Base-by-base conservation (phyloP, 2,113 vertebrate genomes). In the Corydoras maculifer region DNA sequence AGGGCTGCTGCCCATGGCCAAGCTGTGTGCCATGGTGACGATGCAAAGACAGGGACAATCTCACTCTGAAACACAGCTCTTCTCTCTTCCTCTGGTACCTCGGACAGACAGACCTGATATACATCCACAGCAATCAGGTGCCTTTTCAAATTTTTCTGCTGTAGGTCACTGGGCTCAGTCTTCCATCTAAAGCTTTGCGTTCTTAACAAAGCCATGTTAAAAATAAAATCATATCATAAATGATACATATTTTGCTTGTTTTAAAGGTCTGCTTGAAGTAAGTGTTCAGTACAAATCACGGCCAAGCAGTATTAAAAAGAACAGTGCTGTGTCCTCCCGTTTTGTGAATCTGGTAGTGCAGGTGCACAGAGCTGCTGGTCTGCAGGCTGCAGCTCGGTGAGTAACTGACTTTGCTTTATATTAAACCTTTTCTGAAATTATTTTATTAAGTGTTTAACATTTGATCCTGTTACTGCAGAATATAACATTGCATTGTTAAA, bases 321-420 rank as follows among this genome's bases (percentile, higher is more conserved):
- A 79, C 18, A 86, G 87, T 75, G 68, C 80, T 61, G 64, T 87
- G 53, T 82, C 90, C 13, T 82, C 91, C 69, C 88, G 74, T 13
- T 50, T 84, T 14, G 88, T 95, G 48, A 91, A 85, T 1, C 83
- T 99, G 31, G 88, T 89, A 3, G 81, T 98, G 5, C 86, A 90
- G 13, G 87, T 98, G 62, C 92, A 93, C 77, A 85, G 92, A 88
- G 97, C 92, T 29, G 88, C 92, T 61, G 95, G 97, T 69, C 86
- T 99, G 75, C 92, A 96, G 82, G 93, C 95, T 18, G 93, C 95
- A 63, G 93, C 92, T 51, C 93, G 91, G 97, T 99, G 31, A 70
- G 75, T 72, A 12, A 89, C 54, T 60, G 18, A 25, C 18, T 25
- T 25, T 25, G 18, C 18, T 25, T 25, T 25, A 25, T 25, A 25